Base-by-base conservation (phyloP, 2,113 vertebrate species). In the Blennius ocellaris region DNA sequence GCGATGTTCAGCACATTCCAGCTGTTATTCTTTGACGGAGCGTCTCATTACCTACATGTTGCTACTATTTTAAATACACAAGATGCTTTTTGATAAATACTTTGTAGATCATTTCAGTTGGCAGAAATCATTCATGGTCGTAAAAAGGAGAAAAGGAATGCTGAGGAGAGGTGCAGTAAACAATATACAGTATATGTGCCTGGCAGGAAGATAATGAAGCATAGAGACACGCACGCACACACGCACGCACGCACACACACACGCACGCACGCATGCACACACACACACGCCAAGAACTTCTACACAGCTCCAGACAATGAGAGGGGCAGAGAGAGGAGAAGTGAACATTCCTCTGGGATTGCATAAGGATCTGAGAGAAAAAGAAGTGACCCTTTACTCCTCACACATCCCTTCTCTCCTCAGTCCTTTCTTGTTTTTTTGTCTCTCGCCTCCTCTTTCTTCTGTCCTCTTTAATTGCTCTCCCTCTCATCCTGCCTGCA, bases 291-390 rank as follows among this genome's bases (percentile, higher is more conserved):
- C 47, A 58, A 77, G 55, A 68, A 67, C 38, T 63, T 57, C 69
- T 50, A 65, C 83, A 82, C 56, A 85, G 76, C 65, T 67, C 40
- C 72, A 80, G 75, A 87, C 82, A 87, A 85, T 82, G 41, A 16
- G 68, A 59, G 78, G 62, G 80, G 67, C 68, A 82, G 68, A 63
- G 57, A 62, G 80, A 83, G 41, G 66, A 87, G 78, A 82, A 69
- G 82, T 79, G 82, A 76, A 82, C 76, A 87, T 88, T 91, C 90
- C 86, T 83, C 48, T 64, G 81, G 79, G 86, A 83, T 83, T 81
- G 86, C 76, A 83, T 81, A 77, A 80, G 83, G 53, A 81, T 60
- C 69, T 73, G 49, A 56, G 78, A 77, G 80, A 64, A 85, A 84
- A 70, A 63, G 41, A 80, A 83, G 45, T 75, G 64, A 81, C 60